These are phyloP conservation scores for Pangasianodon gigas DNA, from an alignment of 2,113 vertebrate genomes.

Conservation along the genomic window DNA sequence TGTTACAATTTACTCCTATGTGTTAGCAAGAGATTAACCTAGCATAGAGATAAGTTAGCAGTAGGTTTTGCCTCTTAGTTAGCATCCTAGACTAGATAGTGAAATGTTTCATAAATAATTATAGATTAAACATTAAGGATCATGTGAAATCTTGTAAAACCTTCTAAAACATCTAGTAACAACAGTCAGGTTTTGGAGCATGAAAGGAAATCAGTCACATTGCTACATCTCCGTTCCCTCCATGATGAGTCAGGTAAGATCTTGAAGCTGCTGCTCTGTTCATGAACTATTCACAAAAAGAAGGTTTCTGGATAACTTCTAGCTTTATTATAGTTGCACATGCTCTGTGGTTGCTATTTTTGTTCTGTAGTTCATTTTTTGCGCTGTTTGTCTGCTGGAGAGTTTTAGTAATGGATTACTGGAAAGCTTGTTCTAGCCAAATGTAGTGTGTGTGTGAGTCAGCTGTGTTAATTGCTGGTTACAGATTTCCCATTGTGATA, in stretches of 20 bases:
- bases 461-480: conserved; percentile 23
- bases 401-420: background rate
- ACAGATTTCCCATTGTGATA: conserved; percentile 19
- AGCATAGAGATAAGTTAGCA: background rate
- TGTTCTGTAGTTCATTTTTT: background rate
- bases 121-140: background rate
- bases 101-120: background rate
- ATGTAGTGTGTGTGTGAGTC: background rate
- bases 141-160: background rate
- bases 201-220: background rate
- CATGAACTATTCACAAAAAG: background rate
- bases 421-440: background rate
- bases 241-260: background rate
- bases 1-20: background rate
- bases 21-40: background rate
- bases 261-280: background rate
- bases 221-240: background rate
- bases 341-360: background rate
- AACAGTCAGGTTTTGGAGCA: background rate
- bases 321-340: background rate
- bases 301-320: background rate
- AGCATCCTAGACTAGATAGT: background rate
- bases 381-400: too few species aligned
- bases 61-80: background rate
- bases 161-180: background rate